Conservation (phyloP, 2,888 invertebrate species). For the Ametastegia equiseti region DNA sequence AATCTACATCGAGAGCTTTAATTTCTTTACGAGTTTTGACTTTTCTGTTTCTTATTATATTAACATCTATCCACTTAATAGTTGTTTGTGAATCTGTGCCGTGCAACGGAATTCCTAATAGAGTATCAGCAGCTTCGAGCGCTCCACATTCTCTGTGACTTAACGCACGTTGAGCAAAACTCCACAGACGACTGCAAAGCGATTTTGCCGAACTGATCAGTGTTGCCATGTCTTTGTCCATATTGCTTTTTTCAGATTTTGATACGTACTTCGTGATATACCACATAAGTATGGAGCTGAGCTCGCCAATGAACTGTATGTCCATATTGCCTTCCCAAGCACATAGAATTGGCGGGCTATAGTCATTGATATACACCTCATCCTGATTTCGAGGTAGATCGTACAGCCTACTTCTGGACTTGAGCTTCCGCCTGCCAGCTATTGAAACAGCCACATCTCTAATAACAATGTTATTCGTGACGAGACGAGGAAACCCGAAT, state of each 20-base stretch:
- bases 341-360: slow-evolving; percentile 58
- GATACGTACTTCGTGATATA: slow-evolving; percentile 55
- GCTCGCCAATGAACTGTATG: slow-evolving; percentile 55
- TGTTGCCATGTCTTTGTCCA: slow-evolving; percentile 57
- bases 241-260: slow-evolving; percentile 61
- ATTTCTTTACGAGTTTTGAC: slow-evolving; percentile 60
- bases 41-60: slow-evolving; percentile 57
- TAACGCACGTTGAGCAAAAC: slow-evolving; percentile 58
- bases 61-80: slow-evolving; percentile 65
- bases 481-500: slow-evolving; percentile 58
- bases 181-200: slow-evolving; percentile 58
- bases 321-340: slow-evolving; percentile 57
- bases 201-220: slow-evolving; percentile 61
- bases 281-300: slow-evolving; percentile 44
- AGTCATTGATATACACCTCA: slow-evolving; percentile 57
- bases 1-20: slow-evolving; percentile 56
- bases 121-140: slow-evolving; percentile 63
- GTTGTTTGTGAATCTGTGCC: slow-evolving; percentile 65
- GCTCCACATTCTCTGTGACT: slow-evolving; percentile 62
- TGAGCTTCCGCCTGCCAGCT: slow-evolving; percentile 60
- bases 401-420: slow-evolving; percentile 61
- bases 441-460: slow-evolving; percentile 55
- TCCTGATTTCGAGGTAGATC: slow-evolving; percentile 60
- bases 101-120: slow-evolving; percentile 60
- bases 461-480: slow-evolving; percentile 53